These are phyloP conservation scores for Mus minutoides DNA, from an alignment of 2,797 vertebrate genomes.

Conservation along the genomic window DNA sequence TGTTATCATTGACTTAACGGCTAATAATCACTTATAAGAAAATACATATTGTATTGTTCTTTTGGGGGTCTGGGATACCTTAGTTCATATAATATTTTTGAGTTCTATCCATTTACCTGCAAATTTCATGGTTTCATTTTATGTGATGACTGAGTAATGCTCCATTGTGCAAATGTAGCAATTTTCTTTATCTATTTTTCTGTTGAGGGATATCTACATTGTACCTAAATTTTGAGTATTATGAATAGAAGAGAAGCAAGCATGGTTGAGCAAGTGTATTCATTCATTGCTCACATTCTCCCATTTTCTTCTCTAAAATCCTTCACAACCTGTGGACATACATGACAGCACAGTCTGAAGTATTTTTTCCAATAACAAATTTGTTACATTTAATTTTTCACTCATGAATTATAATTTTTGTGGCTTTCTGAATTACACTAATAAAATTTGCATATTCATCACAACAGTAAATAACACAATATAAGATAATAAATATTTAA, in stretches of 20 bases:
- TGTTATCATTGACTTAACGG: not conserved
- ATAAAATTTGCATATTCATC: slow-evolving; percentile 75
- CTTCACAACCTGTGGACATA: not conserved
- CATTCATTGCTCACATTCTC: not conserved
- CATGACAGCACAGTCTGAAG: not conserved
- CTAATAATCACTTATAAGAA: not conserved
- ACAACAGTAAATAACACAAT: slow-evolving; percentile 75
- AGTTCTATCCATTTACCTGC: not conserved
- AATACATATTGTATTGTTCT: not conserved
- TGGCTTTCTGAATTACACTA: slow-evolving; percentile 66
- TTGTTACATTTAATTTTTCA: slow-evolving; percentile 67
- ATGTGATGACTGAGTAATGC: not conserved
- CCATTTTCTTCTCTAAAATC: not conserved
- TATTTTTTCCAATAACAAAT: slow-evolving; percentile 21
- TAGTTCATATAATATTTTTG: not conserved
- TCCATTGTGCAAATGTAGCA: not conserved
- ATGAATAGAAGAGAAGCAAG: not conserved
- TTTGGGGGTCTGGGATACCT: not conserved
- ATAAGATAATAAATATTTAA: slow-evolving; percentile 75
- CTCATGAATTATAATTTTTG: slow-evolving; percentile 63
- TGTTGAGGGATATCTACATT: not conserved
- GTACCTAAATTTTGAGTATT: not conserved
- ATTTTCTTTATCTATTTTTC: not conserved
- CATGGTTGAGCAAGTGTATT: not conserved
- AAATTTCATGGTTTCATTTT: not conserved